A percentile compares a stretch with the other conserved stretches of the same genome.
These are phyloP conservation scores for Sylvia atricapilla DNA, from an alignment of 2,113 vertebrate species.

Conservation along the genomic window DNA sequence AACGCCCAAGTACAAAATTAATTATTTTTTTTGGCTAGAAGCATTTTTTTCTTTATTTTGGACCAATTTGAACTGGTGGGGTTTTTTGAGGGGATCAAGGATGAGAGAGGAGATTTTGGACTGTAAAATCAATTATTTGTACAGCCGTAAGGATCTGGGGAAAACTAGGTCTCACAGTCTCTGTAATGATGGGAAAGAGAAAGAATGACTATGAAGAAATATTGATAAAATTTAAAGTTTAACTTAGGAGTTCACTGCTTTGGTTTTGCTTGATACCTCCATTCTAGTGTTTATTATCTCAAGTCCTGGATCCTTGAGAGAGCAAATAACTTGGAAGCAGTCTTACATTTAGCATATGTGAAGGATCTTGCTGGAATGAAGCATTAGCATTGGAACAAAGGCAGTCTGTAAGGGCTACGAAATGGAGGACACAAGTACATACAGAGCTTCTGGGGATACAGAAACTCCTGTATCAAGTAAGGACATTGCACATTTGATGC, in stretches of 20 bases:
- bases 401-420: background rate
- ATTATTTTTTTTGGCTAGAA: constrained; percentile 26
- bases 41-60: constrained; percentile 54
- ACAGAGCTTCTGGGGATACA: background rate
- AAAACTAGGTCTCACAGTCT: constrained; percentile 39
- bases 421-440: background rate
- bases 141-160: constrained; percentile 37
- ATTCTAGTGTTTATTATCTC: constrained; percentile 61
- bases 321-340: constrained; percentile 1
- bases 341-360: constrained; percentile 22
- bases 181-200: constrained; percentile 52
- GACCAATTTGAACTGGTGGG: background rate
- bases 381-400: background rate
- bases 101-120: constrained; percentile 48
- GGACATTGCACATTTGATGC: background rate
- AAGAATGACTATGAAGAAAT: constrained; percentile 17
- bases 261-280: constrained; percentile 25
- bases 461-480: background rate
- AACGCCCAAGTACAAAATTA: background rate
- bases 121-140: constrained; percentile 67
- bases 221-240: constrained; percentile 29
- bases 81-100: constrained; percentile 1
- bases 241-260: constrained; percentile 35
- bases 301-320: constrained; percentile 15
- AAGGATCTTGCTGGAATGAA: constrained; percentile 36